Evolutionary conservation across 2,888 invertebrate species (phyloP), one percentile per base, ranked within the genome.

Genomic region (Oscheius sp.): DNA sequence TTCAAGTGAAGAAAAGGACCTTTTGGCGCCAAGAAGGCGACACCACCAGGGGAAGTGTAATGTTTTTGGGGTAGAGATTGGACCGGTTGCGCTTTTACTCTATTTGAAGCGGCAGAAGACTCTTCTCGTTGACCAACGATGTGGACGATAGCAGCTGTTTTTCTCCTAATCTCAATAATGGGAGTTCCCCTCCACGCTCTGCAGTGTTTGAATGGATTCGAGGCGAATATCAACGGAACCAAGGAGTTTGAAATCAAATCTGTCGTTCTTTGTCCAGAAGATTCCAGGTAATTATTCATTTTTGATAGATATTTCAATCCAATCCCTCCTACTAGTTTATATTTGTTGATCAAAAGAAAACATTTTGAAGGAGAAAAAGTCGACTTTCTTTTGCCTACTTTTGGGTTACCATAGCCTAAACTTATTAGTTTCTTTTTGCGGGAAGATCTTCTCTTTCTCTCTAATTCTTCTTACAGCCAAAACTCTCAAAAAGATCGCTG

Each of bases 171-270:
- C 23, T 25, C 20, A 6, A 5, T 39, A 27, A n/a, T 55, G 2
- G 17, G 17, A 10, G 17, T 12, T n/a, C 5, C 27, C 39, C 20
- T 33, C 39, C n/a, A 25, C 23, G 52, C 27, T 2, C 37, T 65
- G 12, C 52, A 42, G 17, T 65, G 65, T 50, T 33, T 45, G 20
- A 65, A 65, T 20, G 65, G 65, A 29, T 65, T 65, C 33, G 65
- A 65, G 31, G 65, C 65, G 1, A 34, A 33, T 0, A 65, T 65
- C 31, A 42, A 65, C 27, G 65, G 65, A 1, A 53, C 34, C 25
- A 65, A 52, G 37, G 65, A 65, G 29, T 65, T 65, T 17, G 55
- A 52, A 23, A 45, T 61, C 10, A 42, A 45, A 3, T 39, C 42
- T 25, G 27, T 61, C 6, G 45, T 61, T 6, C 23, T 45, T 17